Percentiles rank a stretch among this genome's conserved stretches.
Conservation (phyloP, 92 coral and sea anemone species). For the Actinernus sp. region DNA sequence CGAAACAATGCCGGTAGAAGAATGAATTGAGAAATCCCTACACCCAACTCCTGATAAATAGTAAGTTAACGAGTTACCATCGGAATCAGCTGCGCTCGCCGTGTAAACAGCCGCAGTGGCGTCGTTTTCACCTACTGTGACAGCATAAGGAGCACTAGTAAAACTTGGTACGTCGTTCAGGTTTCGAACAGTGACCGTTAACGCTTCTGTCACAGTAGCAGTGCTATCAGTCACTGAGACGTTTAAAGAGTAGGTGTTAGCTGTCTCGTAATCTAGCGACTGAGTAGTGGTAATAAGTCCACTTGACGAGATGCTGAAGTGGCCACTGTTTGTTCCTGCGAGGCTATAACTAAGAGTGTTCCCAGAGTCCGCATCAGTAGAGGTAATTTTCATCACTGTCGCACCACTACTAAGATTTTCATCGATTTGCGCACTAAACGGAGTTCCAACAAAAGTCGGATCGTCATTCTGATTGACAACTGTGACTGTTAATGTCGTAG, state of each 20-base stretch:
- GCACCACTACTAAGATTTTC: constrained; percentile 46
- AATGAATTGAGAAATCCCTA: constrained; percentile 29
- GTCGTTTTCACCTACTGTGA: constrained; percentile 37
- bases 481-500: constrained; percentile 34
- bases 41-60: constrained; percentile 50
- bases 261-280: constrained; percentile 27
- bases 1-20: constrained; percentile 39
- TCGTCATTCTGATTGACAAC: constrained; percentile 50
- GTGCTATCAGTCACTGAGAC: constrained; percentile 44
- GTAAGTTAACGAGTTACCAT: constrained; percentile 40
- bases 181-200: constrained; percentile 32
- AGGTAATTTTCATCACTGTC: constrained; percentile 37
- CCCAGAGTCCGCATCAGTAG: constrained; percentile 45
- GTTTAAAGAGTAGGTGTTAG: constrained; percentile 24
- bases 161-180: constrained; percentile 31
- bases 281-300: constrained; percentile 44
- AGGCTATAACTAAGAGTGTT: constrained; percentile 29
- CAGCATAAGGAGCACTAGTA: constrained; percentile 24
- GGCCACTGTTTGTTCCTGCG: constrained; percentile 29
- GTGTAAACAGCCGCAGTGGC: constrained; percentile 34
- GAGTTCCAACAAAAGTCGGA: constrained; percentile 46
- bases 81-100: constrained; percentile 59
- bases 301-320: constrained; percentile 28
- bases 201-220: constrained; percentile 18
- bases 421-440: constrained; percentile 38